Conservation (phyloP, 2,888 invertebrate species). For the Silvanus unidentatus region DNA sequence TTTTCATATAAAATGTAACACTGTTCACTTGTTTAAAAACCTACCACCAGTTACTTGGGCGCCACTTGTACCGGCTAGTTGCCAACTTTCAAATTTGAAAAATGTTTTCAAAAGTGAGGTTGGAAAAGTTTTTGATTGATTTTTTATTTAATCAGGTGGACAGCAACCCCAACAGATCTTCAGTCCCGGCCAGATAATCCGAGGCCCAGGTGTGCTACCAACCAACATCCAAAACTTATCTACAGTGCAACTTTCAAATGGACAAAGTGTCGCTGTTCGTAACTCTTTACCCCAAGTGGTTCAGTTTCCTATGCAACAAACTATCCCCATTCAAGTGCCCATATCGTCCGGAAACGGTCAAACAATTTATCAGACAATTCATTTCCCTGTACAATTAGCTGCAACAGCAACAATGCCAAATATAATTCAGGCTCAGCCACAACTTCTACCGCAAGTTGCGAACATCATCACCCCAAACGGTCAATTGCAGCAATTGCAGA, state of each 20-base stretch:
- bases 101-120: too few species aligned
- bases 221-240: slow-evolving; percentile 55
- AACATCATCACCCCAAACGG: slow-evolving; percentile 71
- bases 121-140: too few species aligned
- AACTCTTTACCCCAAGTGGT: slow-evolving; percentile 43
- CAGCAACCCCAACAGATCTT: slow-evolving; percentile 53
- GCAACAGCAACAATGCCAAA: slow-evolving; percentile 57
- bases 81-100: too few species aligned
- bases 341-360: slow-evolving; percentile 80
- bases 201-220: slow-evolving; percentile 63
- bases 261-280: slow-evolving; percentile 67
- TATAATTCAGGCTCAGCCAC: slow-evolving; percentile 48
- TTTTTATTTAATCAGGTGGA: slow-evolving; percentile 32
- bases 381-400: slow-evolving; percentile 82
- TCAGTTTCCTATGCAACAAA: slow-evolving; percentile 68
- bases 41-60: too few species aligned
- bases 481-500: slow-evolving; percentile 84
- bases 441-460: slow-evolving; percentile 74
- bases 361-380: slow-evolving; percentile 92
- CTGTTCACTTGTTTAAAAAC: too few species aligned
- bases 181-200: slow-evolving; percentile 66
- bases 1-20: too few species aligned
- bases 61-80: too few species aligned
- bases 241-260: slow-evolving; percentile 63
- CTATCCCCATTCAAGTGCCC: slow-evolving; percentile 88